Conservation (phyloP, 2,113 vertebrate species). For the Morone saxatilis region DNA sequence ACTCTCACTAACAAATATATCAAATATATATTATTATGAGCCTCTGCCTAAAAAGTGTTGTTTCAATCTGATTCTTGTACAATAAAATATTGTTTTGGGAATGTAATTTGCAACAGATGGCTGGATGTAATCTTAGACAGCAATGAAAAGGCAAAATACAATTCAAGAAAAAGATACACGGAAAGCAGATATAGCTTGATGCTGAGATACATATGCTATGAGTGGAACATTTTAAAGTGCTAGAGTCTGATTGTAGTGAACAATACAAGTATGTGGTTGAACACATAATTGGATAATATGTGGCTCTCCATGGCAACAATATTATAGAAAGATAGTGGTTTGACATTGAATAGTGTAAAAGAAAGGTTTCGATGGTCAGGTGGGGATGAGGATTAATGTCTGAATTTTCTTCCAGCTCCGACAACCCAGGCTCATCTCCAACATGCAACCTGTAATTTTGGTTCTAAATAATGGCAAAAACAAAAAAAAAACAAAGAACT, state of each 20-base stretch:
- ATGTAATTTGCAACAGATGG: constrained; percentile 62
- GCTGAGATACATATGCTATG: constrained; percentile 10
- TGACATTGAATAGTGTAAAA: not conserved
- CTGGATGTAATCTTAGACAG: constrained; percentile 47
- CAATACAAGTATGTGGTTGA: not conserved
- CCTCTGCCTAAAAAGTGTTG: not conserved
- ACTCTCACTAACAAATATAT: constrained; percentile 24
- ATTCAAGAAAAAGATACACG: constrained; percentile 37
- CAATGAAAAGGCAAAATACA: constrained; percentile 32
- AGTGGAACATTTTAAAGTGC: constrained; percentile 2
- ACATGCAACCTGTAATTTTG: not conserved
- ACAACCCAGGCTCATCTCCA: too few species aligned
- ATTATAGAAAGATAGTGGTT: not conserved
- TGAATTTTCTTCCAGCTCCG: not conserved
- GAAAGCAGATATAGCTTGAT: constrained; percentile 10
- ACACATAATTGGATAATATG: not conserved
- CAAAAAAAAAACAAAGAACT: too few species aligned
- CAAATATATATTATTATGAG: not conserved
- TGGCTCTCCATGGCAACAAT: not conserved
- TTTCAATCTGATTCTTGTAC: constrained; percentile 31
- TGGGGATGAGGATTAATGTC: not conserved
- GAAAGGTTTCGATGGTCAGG: not conserved
- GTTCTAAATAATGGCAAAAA: not conserved
- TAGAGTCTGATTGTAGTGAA: constrained; percentile 11
- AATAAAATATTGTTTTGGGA: constrained; percentile 45